Evolutionary conservation across 2,888 invertebrate species (phyloP).

Genomic region (Pseudanteris insignis): DNA sequence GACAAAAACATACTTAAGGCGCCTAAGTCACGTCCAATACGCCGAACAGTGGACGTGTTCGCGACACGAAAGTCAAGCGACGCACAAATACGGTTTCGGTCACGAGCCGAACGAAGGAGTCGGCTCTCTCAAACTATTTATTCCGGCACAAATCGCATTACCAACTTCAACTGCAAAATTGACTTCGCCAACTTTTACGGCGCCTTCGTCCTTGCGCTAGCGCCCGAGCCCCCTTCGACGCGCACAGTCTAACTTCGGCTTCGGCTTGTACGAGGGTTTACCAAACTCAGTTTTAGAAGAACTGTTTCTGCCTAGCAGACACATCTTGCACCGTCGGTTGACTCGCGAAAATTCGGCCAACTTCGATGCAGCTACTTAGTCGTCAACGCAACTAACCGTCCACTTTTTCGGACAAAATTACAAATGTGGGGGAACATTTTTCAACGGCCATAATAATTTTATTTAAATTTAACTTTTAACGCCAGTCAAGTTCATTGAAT

Average conservation of each 20-base stretch:
- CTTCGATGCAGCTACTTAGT: too few relatives aligned
- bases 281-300: conserved; percentile 66
- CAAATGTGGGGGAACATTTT: too few relatives aligned
- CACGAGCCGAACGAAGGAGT: conserved; percentile 42
- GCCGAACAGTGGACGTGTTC: conserved; percentile 56
- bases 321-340: conserved; percentile 50
- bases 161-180: conserved; percentile 66
- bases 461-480: too few relatives aligned
- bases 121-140: conserved; percentile 58
- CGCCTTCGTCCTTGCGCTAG: conserved; percentile 54
- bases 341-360: conserved; percentile 3
- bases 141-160: conserved; percentile 66
- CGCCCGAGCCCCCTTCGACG: conserved; percentile 47
- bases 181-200: conserved; percentile 66
- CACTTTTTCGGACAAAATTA: too few relatives aligned
- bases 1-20: conserved; percentile 51
- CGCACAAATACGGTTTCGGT: conserved; percentile 43
- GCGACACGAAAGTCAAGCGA: conserved; percentile 50
- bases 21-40: conserved; percentile 60
- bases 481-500: too few relatives aligned
- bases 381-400: too few relatives aligned
- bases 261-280: conserved; percentile 64
- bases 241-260: conserved; percentile 61
- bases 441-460: too few relatives aligned
- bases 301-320: conserved; percentile 57